Conservation (phyloP, 2,888 invertebrate species). For the Uropetala carovei region DNA sequence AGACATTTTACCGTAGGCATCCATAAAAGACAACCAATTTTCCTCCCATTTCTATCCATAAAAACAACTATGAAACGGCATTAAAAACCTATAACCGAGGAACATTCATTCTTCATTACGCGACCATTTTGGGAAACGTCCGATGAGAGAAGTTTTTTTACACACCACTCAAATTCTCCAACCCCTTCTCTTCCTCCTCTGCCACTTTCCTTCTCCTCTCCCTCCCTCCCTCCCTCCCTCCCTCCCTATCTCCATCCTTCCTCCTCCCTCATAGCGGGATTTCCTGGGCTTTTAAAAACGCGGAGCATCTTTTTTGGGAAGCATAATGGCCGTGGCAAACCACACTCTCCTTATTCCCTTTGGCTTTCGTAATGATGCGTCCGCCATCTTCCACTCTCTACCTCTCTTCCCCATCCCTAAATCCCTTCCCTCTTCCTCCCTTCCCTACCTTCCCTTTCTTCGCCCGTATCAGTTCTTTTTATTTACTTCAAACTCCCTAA, state of each 20-base stretch:
- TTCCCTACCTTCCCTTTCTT: neutral
- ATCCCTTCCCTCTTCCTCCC: neutral
- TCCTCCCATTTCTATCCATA: neutral
- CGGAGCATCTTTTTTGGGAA: constrained; percentile 25
- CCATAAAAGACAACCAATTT: neutral
- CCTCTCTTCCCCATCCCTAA: neutral
- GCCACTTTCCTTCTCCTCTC: neutral
- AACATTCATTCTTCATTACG: constrained; percentile 58
- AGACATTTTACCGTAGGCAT: neutral
- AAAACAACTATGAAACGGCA: neutral
- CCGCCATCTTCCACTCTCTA: constrained; percentile 19
- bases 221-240: neutral
- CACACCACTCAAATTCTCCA: neutral
- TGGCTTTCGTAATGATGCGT: constrained; percentile 48
- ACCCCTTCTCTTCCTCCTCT: neutral
- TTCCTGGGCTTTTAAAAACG: constrained; percentile 50
- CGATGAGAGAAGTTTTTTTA: constrained; percentile 38
- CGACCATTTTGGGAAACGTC: constrained; percentile 20
- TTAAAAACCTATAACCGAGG: neutral
- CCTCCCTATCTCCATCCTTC: neutral
- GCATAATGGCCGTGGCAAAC: constrained; percentile 58
- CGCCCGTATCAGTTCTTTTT: neutral
- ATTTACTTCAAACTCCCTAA: no score
- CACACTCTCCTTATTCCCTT: constrained; percentile 54
- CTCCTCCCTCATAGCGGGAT: neutral